A percentile compares a stretch with the other conserved stretches of the same genome.
Evolutionary conservation across 2,888 invertebrate species (phyloP).

Genomic region (Lasioglossum malachurum): DNA sequence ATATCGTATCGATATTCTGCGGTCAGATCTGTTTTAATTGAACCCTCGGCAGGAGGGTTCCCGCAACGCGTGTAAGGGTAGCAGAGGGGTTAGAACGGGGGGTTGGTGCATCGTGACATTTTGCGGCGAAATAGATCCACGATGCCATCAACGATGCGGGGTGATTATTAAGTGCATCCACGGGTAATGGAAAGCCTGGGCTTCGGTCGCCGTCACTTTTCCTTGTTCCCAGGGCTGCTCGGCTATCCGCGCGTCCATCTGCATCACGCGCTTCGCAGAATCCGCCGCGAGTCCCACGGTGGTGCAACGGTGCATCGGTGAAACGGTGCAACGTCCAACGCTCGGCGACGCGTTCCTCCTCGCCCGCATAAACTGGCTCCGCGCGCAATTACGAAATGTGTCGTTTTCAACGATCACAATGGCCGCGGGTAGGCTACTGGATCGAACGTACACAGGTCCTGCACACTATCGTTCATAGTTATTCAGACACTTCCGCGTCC

Average conservation of each 20-base stretch:
- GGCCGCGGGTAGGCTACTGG: slow-evolving; percentile 7
- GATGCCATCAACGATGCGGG: slow-evolving; percentile 77
- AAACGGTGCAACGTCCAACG: slow-evolving; percentile 12
- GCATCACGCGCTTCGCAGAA: slow-evolving; percentile 16
- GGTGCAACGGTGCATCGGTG: slow-evolving; percentile 11
- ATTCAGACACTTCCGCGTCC: slow-evolving; percentile 21
- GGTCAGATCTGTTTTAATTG: slow-evolving; percentile 12
- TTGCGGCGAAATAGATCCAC: slow-evolving; percentile 71
- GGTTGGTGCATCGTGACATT: slow-evolving; percentile 40
- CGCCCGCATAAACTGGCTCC: slow-evolving; percentile 50
- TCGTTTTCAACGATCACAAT: slow-evolving; percentile 66
- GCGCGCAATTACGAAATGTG: slow-evolving; percentile 67
- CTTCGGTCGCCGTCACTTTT: slow-evolving; percentile 15
- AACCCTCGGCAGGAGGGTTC: slow-evolving; percentile 7
- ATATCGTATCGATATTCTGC: slow-evolving; percentile 19
- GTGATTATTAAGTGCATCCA: slow-evolving; percentile 81
- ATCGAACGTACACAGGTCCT: slow-evolving; percentile 6
- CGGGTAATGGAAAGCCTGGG: slow-evolving; percentile 71
- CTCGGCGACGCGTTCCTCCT: slow-evolving; percentile 30
- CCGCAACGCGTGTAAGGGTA: slow-evolving; percentile 17
- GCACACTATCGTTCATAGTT: slow-evolving; percentile 37
- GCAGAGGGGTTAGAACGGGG: background rate
- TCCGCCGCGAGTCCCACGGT: background rate
- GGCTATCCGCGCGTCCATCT: slow-evolving; percentile 28
- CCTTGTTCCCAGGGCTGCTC: background rate